A percentile compares a stretch with the other conserved stretches of the same genome.
Evolutionary conservation across 2,888 invertebrate species (phyloP).

Genomic region (Hypomecis punctinalis): DNA sequence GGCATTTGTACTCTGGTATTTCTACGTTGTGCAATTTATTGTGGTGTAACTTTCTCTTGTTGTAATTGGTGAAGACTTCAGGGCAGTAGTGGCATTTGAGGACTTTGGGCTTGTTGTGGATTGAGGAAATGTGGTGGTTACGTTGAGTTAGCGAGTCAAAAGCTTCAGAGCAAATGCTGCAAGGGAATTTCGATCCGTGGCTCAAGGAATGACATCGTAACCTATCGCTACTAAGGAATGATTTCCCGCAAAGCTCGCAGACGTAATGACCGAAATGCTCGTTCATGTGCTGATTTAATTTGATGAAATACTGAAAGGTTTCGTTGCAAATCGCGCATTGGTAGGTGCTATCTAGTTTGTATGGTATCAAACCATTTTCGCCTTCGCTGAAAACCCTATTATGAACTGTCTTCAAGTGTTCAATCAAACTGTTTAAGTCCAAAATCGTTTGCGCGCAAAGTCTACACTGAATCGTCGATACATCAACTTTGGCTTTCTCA

Average conservation of each 20-base stretch:
- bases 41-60: constrained; percentile 65
- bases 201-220: constrained; percentile 64
- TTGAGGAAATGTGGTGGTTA: constrained; percentile 59
- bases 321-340: constrained; percentile 68
- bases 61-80: constrained; percentile 66
- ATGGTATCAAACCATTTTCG: constrained; percentile 70
- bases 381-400: constrained; percentile 57
- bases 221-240: constrained; percentile 69
- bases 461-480: constrained; percentile 57
- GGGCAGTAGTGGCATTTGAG: constrained; percentile 68
- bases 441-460: constrained; percentile 53
- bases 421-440: constrained; percentile 54
- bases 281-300: constrained; percentile 79
- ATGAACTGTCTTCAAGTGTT: constrained; percentile 63
- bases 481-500: constrained; percentile 77
- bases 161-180: constrained; percentile 59
- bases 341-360: constrained; percentile 57
- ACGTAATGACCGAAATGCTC: constrained; percentile 69
- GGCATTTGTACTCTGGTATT: constrained; percentile 61
- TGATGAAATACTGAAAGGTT: constrained; percentile 71
- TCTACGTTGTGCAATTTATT: constrained; percentile 58
- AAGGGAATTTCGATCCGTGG: constrained; percentile 66
- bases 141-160: constrained; percentile 66
- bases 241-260: constrained; percentile 75
- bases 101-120: constrained; percentile 61